Base-by-base conservation (phyloP, 2,113 vertebrate species). In the Platysteira castanea region DNA sequence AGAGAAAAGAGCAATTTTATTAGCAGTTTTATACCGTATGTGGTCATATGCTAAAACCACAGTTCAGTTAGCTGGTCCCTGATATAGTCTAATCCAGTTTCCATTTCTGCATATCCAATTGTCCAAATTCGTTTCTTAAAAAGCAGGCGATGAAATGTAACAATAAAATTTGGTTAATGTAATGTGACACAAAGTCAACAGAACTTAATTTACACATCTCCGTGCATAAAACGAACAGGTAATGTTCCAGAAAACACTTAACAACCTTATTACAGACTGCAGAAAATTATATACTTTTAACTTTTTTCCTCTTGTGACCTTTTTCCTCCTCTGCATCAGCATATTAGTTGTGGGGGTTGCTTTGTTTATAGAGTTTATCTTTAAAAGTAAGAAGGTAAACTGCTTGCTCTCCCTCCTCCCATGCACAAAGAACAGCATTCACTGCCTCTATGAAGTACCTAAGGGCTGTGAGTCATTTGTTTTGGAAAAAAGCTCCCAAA, bases 401-500 rank as follows among this genome's bases (percentile, higher is more conserved):
- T 83, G 78, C 67, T 87, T 33, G 35, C 73, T 84, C n/a, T 91
- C 70, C 24, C 52, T 76, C 68, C 56, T 89, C 35, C 77, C 37
- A 22, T 46, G 78, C 12, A 61, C 33, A 92, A 89, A 96, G 53
- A 52, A 90, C 7, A 49, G 57, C 68, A 90, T 63, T 92, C 81
- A 86, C 35, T 65, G 49, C 23, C 65, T 77, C 75, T 18, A 31
- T 13, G 39, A 83, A 86, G 75, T 39, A 71, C 80, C 73, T 60
- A 74, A 76, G 71, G 44, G 71, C 49, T 65, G 13, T 17, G 71
- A 95, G 86, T 96, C 88, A 92, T 76, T 87, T 91, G 81, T 89
- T 96, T 96, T 91, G 83, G 96, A 47, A 92, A 96, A 97, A 84
- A 87, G n/a, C 54, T 85, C 75, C 83, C 49, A 69, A 41, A 81